Percentiles rank a stretch among this genome's conserved stretches.
These are phyloP conservation scores for Rousettus leschenaultii DNA, from an alignment of 2,113 vertebrate species.

Conservation along the genomic window DNA sequence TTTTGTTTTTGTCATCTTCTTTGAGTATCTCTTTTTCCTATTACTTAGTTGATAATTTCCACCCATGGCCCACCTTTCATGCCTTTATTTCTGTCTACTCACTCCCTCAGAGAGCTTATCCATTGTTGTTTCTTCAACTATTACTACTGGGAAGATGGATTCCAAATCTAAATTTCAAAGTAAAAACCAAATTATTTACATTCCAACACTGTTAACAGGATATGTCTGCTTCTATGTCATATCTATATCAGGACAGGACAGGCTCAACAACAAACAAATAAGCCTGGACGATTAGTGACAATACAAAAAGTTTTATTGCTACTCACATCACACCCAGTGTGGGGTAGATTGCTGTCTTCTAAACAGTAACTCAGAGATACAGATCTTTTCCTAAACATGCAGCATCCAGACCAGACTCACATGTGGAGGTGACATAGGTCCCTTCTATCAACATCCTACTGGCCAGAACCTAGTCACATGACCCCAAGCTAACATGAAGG, in stretches of 20 bases:
- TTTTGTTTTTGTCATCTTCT: not conserved
- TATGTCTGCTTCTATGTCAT: not conserved
- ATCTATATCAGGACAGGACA: not conserved
- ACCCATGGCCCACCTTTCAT: not conserved
- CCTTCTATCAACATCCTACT: not conserved
- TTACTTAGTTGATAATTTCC: not conserved
- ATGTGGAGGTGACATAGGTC: not conserved
- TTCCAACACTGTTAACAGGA: not conserved
- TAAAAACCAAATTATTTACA: not conserved
- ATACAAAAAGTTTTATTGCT: not conserved
- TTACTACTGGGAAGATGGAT: not conserved
- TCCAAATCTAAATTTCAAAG: not conserved
- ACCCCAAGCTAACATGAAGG: not conserved
- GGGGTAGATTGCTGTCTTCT: not conserved
- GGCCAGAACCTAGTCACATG: not conserved
- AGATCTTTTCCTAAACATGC: not conserved
- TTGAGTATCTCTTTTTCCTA: not conserved
- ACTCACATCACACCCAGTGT: not conserved
- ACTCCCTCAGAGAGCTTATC: not conserved
- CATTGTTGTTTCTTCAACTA: not conserved
- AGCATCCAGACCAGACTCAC: not conserved
- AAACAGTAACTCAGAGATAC: not conserved
- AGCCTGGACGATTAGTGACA: not conserved
- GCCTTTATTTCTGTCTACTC: not conserved
- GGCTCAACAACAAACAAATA: not conserved